These are phyloP conservation scores for Tiliqua scincoides DNA, from an alignment of 2,113 vertebrate species.

Conservation along the genomic window DNA sequence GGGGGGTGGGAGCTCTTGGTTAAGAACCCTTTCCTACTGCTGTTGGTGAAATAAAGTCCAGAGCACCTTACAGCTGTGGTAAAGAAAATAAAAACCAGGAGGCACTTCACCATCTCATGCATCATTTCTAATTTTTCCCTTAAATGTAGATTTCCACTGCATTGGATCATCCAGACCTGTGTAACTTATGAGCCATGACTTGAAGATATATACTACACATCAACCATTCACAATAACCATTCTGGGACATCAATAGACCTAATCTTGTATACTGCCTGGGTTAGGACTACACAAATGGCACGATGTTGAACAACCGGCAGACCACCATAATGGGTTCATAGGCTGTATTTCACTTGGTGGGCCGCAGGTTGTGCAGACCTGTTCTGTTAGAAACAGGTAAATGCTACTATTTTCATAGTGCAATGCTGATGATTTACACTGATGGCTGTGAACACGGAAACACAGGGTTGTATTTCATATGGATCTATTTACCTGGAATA, in stretches of 20 bases:
- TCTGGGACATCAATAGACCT: neutral
- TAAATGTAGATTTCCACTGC: neutral
- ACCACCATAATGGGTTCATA: neutral
- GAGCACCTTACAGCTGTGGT: too few species aligned
- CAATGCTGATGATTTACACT: neutral
- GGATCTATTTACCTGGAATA: neutral
- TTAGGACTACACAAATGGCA: neutral
- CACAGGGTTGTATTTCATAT: neutral
- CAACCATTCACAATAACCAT: neutral
- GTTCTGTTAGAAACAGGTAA: neutral
- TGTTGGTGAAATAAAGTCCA: neutral
- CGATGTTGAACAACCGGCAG: neutral
- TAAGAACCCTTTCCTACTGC: neutral
- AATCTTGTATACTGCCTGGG: neutral
- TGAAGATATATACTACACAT: neutral
- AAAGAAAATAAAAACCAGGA: too few species aligned
- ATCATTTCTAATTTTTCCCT: neutral
- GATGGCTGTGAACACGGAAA: neutral
- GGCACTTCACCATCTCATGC: too few species aligned
- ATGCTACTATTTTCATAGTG: neutral
- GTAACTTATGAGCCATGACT: neutral
- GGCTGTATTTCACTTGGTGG: neutral
- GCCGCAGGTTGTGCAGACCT: neutral
- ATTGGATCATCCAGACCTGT: too few species aligned
- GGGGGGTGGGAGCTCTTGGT: neutral